Evolutionary conservation across 35 echinoderm and acorn worm species (phyloP), one percentile per base, ranked within the genome.

Genomic region (Eucidaris tribuloides): DNA sequence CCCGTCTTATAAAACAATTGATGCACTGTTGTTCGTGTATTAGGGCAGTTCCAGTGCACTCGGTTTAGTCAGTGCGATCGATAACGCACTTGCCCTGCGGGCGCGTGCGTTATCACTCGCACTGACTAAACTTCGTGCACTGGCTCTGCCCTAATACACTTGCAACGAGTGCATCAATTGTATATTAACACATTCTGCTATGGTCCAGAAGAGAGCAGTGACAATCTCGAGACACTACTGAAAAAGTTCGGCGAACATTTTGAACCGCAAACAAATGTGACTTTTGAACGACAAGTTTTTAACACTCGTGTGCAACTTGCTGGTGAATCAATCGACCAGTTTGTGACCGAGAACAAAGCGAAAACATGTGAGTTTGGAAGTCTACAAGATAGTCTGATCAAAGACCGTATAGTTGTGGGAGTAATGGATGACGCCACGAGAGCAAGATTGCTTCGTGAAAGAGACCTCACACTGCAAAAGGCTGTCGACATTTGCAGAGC

Each of bases 291-390:
- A 68, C 2, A 5, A 43, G n/a, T n/a, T n/a, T n/a, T n/a, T n/a
- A n/a, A n/a, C n/a, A n/a, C n/a, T n/a, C n/a, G n/a, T n/a, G n/a
- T n/a, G n/a, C n/a, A n/a, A n/a, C n/a, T n/a, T n/a, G n/a, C n/a
- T 2, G 54, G 23, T 37, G 72, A 87, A 81, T 36, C 4, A 15
- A 30, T 92, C 42, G 89, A 86, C 1, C 71, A 92, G 49, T 87
- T 74, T 49, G 4, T 85, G 1, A 85, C 89, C 34, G 68, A 79
- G n/a, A 81, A 19, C 2, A 72, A 82, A 82, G 90, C 77, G 0
- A 92, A 87, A 38, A 79, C 74, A 13, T 92, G 90, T 60, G 84
- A 81, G 19, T 92, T 81, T 59, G 90, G 65, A 31, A 13, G 19
- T 3, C 44, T 92, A 5, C 61, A n/a, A 7, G 82, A 87, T 22